Conservation (phyloP, 2,113 vertebrate species). For the Ptyas mucosa region DNA sequence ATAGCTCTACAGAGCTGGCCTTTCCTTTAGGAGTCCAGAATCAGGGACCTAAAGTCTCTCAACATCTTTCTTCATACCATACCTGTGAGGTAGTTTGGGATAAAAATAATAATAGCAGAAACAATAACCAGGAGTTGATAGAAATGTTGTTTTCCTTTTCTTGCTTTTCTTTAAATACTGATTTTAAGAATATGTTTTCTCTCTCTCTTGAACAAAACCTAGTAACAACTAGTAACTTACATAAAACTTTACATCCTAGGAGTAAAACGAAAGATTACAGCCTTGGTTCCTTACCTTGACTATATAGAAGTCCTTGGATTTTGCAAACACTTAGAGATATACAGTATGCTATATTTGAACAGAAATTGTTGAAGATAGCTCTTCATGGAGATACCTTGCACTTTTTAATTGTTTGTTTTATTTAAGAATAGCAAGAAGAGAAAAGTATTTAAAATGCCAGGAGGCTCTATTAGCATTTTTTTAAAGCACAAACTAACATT, state of each 20-base stretch:
- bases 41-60: neutral
- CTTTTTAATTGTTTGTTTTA: neutral
- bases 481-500: neutral
- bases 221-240: neutral
- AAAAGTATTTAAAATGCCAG: neutral
- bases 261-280: neutral
- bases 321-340: neutral
- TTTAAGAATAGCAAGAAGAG: neutral
- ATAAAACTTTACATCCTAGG: neutral
- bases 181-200: neutral
- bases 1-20: constrained; percentile 44
- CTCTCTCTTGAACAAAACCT: neutral
- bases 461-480: neutral
- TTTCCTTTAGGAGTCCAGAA: neutral
- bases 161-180: neutral
- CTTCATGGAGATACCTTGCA: neutral
- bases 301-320: neutral
- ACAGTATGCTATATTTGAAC: neutral
- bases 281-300: neutral
- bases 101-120: neutral
- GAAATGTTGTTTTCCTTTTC: constrained; percentile 14
- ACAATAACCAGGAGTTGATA: neutral
- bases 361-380: neutral
- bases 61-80: neutral
- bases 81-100: neutral